Percentiles rank a stretch among this genome's conserved stretches.
Conservation (phyloP, 1,140 invertebrate genomes). For the Saccostrea cuccullata region DNA sequence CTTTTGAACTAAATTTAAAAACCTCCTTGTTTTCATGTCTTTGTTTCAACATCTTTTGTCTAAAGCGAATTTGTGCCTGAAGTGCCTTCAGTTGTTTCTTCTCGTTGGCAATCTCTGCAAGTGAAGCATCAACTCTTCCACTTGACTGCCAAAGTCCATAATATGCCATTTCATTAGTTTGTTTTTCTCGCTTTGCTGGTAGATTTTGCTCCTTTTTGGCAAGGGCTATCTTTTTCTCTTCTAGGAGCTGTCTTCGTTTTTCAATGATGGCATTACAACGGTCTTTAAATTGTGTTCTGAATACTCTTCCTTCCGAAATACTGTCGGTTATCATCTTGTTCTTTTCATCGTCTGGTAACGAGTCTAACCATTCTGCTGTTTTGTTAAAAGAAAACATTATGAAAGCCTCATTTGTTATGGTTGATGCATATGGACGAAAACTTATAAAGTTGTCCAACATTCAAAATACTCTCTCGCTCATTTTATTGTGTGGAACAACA, state of each 20-base stretch:
- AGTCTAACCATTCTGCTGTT: constrained; percentile 53
- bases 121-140: not conserved
- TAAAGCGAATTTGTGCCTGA: constrained; percentile 33
- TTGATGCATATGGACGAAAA: constrained; percentile 56
- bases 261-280: constrained; percentile 51
- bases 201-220: constrained; percentile 10
- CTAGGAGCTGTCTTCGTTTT: constrained; percentile 44
- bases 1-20: constrained; percentile 33
- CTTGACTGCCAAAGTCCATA: constrained; percentile 46
- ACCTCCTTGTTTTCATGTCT: constrained; percentile 5
- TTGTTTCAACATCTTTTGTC: constrained; percentile 47
- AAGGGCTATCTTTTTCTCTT: constrained; percentile 44
- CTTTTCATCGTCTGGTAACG: constrained; percentile 44
- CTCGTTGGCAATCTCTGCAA: no score
- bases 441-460: constrained; percentile 44
- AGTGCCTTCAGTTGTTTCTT: constrained; percentile 40
- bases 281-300: constrained; percentile 42
- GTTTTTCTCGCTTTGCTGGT: constrained; percentile 29
- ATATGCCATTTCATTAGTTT: constrained; percentile 39
- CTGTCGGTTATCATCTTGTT: no score
- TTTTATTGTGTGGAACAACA: constrained; percentile 44
- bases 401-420: constrained; percentile 58
- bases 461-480: constrained; percentile 41
- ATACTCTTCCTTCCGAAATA: constrained; percentile 46
- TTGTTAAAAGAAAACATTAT: constrained; percentile 61